These are phyloP conservation scores for Tachina grossa DNA, from an alignment of 2,888 invertebrate species.

Conservation along the genomic window DNA sequence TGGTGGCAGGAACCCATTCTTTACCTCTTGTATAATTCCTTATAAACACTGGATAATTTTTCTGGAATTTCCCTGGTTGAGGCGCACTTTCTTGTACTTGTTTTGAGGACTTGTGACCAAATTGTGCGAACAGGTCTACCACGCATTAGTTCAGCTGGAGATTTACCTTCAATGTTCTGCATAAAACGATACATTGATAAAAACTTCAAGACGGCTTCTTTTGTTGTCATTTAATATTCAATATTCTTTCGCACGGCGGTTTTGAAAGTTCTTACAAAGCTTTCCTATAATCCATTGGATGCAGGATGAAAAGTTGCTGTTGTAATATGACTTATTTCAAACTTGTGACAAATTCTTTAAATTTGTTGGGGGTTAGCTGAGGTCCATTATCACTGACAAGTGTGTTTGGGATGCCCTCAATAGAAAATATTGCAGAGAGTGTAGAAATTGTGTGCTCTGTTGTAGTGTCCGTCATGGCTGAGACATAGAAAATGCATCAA, in stretches of 20 bases:
- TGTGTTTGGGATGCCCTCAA: not conserved
- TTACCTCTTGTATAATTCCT: not conserved
- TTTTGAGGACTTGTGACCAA: conserved; percentile 38
- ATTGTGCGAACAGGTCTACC: conserved; percentile 50
- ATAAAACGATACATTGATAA: conserved; percentile 60
- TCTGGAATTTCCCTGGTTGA: not conserved
- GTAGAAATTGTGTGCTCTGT: not conserved
- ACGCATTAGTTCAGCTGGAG: conserved; percentile 60
- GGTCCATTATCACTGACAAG: not conserved
- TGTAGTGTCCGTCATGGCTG: not conserved
- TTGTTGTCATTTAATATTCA: conserved; percentile 37
- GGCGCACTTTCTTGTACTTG: not conserved
- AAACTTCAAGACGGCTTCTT: conserved; percentile 44
- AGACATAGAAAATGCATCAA: not conserved
- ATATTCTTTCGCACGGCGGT: conserved; percentile 38
- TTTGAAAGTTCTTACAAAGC: conserved; percentile 25
- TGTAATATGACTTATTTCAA: too few relatives aligned
- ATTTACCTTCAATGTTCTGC: conserved; percentile 56
- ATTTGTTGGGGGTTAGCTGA: too few relatives aligned
- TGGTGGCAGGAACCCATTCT: conserved; percentile 7
- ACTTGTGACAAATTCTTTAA: too few relatives aligned
- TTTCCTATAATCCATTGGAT: not conserved
- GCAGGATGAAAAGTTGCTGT: conserved; percentile 2
- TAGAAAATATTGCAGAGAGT: not conserved
- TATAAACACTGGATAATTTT: not conserved